phyloP scores from a whole-genome alignment of 2,113 vertebrate genomes.

The Varanus komodoensis region DNA sequence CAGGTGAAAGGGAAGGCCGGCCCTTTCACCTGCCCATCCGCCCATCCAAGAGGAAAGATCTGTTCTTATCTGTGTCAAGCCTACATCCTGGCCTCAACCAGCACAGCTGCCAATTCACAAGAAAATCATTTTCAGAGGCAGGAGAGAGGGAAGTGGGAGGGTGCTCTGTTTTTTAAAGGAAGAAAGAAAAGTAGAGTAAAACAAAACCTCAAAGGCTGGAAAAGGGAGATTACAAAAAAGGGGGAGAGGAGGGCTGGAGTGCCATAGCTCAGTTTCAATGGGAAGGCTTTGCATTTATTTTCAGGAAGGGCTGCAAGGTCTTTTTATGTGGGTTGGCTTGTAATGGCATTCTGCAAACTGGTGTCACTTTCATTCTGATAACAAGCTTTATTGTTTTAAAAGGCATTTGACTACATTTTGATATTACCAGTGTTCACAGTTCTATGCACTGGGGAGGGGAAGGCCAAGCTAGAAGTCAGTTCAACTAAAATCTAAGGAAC shows the following conservation, averaged over 20 bases:
- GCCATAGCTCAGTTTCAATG: neutral
- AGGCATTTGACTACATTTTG: neutral
- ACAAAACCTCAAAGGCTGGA: neutral
- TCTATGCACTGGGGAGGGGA: neutral
- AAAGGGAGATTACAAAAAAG: neutral
- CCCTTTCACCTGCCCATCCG: neutral
- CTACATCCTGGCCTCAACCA: neutral
- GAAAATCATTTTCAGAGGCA: neutral
- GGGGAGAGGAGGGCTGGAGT: neutral
- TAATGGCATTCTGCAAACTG: neutral
- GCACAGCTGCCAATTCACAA: conserved; percentile 6
- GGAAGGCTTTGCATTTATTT: neutral
- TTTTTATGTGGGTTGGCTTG: neutral
- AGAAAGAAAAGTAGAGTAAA: neutral
- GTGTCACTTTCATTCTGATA: neutral
- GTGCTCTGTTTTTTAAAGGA: neutral
- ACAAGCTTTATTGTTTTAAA: neutral
- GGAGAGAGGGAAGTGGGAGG: neutral
- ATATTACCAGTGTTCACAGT: neutral
- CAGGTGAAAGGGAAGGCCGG: neutral
- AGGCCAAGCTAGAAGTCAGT: neutral
- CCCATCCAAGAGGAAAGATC: conserved; percentile 4
- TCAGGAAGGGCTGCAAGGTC: neutral
- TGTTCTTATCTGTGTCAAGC: neutral
- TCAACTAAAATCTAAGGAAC: neutral